Evolutionary conservation across 2,113 vertebrate species (phyloP), one percentile per base, ranked within the genome.

Genomic region (Hemiprocne comata): DNA sequence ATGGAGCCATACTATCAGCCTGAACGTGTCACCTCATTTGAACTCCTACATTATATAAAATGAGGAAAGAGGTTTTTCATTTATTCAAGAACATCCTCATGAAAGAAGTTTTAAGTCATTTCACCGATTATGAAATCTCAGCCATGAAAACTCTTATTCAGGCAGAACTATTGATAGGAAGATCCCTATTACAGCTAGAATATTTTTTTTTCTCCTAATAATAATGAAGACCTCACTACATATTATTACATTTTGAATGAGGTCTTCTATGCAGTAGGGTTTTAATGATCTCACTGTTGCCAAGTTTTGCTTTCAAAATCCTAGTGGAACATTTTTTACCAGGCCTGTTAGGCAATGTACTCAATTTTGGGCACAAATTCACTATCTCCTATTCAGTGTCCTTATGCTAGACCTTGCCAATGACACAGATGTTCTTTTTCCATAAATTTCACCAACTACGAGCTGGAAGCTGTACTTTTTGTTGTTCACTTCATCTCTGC

Each of bases 351-450:
- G 42, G 46, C 90, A 93, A 93, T 54, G 81, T 64, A 76, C 53
- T 82, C 55, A 87, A 85, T 95, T 92, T 34, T n/a, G 72, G 87
- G 62, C 89, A 94, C 79, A 90, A 69, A 91, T 76, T 84, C 44
- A n/a, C 66, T 74, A 42, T 66, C 55, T 94, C 16, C 40, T 48
- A 69, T 93, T 97, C 64, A 94, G 1, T 57, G 58, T 79, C 66
- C 61, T 82, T 70, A 44, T 15, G 12, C 38, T 77, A 85, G 88
- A 42, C 64, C 42, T 79, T 93, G 91, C 78, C 92, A 97, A 77
- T 54, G 31, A 87, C 88, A 95, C 74, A 96, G 90, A 96, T 74
- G 90, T 89, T 92, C 42, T 82, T 90, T 96, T 93, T 71, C 94
- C 71, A 77, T 74, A 71, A 95, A 93, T 92, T 74, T 36, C 38